phyloP scores from a whole-genome alignment of 2,797 vertebrate species.

The Danio choprae region DNA sequence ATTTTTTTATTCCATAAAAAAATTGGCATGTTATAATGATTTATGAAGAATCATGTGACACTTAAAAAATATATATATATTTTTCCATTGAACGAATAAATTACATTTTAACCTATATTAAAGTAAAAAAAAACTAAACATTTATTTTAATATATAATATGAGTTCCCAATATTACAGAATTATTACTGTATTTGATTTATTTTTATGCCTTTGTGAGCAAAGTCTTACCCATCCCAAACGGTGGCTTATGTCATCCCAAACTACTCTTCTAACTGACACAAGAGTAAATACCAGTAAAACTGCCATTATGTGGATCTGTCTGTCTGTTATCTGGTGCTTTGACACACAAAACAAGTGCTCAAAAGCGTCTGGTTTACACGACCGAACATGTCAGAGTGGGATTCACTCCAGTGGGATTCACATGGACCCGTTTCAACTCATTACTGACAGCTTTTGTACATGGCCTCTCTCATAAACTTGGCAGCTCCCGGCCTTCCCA shows the following conservation, averaged over 20 bases:
- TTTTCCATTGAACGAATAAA: too few relatives aligned
- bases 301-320: background rate
- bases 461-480: constrained; percentile 34
- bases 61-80: too few relatives aligned
- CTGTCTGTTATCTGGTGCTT: constrained; percentile 5
- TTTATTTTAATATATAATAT: too few relatives aligned
- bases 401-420: constrained; percentile 26
- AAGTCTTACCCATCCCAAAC: background rate
- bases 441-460: constrained; percentile 45
- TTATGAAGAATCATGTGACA: too few relatives aligned
- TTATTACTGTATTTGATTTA: background rate
- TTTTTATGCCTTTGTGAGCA: background rate
- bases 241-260: background rate
- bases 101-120: too few relatives aligned
- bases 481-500: constrained; percentile 25
- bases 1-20: too few relatives aligned
- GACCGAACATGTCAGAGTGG: constrained; percentile 18
- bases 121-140: too few relatives aligned
- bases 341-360: background rate
- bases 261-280: background rate
- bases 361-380: constrained; percentile 1
- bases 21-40: too few relatives aligned
- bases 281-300: background rate
- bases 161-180: background rate
- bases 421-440: constrained; percentile 47